Percentiles rank a stretch among this genome's conserved stretches.
Evolutionary conservation across 2,797 vertebrate genomes (phyloP).

Genomic region (Prionace glauca): DNA sequence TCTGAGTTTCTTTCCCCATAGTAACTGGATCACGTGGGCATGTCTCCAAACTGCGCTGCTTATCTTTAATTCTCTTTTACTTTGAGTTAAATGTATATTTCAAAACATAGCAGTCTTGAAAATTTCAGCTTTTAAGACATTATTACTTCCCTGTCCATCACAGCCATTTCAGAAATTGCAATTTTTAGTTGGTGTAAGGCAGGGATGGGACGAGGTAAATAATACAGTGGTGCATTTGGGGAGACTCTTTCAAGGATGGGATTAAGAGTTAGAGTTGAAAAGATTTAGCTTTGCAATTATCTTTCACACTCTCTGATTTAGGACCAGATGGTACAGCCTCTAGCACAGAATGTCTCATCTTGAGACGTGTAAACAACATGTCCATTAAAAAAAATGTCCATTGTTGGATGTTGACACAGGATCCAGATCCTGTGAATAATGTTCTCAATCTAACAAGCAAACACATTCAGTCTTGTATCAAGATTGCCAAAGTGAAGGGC

Average conservation of each 20-base stretch:
- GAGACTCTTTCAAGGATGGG: background rate
- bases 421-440: background rate
- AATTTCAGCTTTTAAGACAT: background rate
- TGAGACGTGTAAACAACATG: background rate
- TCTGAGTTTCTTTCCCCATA: background rate
- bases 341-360: background rate
- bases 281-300: background rate
- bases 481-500: background rate
- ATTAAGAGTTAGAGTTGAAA: background rate
- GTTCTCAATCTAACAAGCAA: background rate
- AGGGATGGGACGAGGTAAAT: background rate
- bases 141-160: background rate
- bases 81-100: background rate
- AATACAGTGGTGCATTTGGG: background rate
- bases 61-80: no score
- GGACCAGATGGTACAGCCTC: background rate
- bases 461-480: background rate
- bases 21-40: background rate
- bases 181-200: background rate
- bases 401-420: background rate
- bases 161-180: background rate
- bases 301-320: background rate
- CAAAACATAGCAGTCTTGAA: background rate
- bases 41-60: background rate
- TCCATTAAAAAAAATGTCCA: background rate